Conservation (phyloP, 2,797 vertebrate species). For the Loriculus beryllinus region DNA sequence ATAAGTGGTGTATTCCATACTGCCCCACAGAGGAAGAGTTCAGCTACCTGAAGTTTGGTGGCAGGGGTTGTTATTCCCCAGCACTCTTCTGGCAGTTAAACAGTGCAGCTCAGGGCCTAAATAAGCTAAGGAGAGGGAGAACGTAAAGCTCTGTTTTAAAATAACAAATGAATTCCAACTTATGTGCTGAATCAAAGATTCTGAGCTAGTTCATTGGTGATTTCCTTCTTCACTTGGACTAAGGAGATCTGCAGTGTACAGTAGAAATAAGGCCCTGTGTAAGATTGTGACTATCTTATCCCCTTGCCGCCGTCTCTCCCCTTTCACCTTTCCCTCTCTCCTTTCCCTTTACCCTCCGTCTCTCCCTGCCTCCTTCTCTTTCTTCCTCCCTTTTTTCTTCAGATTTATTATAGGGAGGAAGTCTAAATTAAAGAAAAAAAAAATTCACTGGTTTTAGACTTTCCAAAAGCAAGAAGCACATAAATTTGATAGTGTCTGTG, state of each 20-base stretch:
- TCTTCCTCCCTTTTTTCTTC: background rate
- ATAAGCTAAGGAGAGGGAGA: background rate
- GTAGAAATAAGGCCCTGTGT: background rate
- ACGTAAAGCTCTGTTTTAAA: background rate
- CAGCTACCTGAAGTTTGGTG: background rate
- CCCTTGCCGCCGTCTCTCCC: background rate
- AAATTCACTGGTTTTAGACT: fast-evolving
- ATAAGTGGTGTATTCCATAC: background rate
- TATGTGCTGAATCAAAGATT: background rate
- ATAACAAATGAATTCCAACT: background rate
- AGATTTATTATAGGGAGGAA: background rate
- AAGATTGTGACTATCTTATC: background rate
- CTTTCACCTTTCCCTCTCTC: background rate
- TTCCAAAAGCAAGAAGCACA: background rate
- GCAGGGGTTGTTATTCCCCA: background rate
- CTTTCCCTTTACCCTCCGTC: fast-evolving
- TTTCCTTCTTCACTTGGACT: background rate
- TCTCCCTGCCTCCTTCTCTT: background rate
- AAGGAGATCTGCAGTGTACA: background rate
- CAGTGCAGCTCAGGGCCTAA: background rate
- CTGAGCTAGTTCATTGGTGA: background rate
- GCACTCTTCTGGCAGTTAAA: background rate
- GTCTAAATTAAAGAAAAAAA: background rate
- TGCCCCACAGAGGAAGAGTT: background rate
- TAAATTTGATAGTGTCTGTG: background rate